phyloP scores from a whole-genome alignment of 2,888 invertebrate species.

The Diadegma fenestrale region DNA sequence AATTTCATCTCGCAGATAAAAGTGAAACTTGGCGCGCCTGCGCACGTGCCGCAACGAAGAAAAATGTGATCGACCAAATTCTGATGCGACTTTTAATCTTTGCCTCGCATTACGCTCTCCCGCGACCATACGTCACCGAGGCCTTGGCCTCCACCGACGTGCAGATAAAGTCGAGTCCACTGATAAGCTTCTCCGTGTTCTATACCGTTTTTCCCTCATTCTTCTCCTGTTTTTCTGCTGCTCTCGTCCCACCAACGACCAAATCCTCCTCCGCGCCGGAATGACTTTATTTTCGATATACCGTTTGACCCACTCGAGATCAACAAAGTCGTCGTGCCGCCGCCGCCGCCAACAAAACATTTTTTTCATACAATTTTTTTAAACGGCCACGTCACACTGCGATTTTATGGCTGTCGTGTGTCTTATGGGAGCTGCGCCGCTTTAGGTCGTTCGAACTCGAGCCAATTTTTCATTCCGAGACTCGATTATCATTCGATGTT shows the following conservation, averaged over 20 bases:
- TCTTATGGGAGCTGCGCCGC: neutral
- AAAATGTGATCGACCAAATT: slow-evolving; percentile 30
- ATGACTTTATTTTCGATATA: slow-evolving; percentile 62
- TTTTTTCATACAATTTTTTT: neutral
- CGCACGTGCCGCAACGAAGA: neutral
- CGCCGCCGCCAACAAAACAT: neutral
- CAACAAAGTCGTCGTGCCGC: slow-evolving; percentile 34
- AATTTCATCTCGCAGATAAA: neutral
- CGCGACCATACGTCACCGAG: slow-evolving; percentile 69
- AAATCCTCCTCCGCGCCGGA: neutral
- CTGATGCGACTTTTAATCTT: slow-evolving; percentile 48
- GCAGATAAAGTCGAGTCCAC: slow-evolving; percentile 74
- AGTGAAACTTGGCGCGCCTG: slow-evolving; percentile 1
- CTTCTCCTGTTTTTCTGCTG: slow-evolving; percentile 26
- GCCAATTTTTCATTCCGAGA: neutral
- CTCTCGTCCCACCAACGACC: neutral
- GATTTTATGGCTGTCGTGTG: neutral
- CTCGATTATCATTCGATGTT: neutral
- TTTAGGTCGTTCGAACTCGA: neutral
- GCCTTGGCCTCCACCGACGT: slow-evolving; percentile 76
- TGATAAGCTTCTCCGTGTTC: slow-evolving; percentile 71
- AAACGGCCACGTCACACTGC: neutral
- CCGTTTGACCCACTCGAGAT: slow-evolving; percentile 74
- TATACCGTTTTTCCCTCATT: slow-evolving; percentile 25
- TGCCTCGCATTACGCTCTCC: slow-evolving; percentile 58